Evolutionary conservation across 2,888 invertebrate genomes (phyloP).

Genomic region (Glyphotaelius pellucidus): DNA sequence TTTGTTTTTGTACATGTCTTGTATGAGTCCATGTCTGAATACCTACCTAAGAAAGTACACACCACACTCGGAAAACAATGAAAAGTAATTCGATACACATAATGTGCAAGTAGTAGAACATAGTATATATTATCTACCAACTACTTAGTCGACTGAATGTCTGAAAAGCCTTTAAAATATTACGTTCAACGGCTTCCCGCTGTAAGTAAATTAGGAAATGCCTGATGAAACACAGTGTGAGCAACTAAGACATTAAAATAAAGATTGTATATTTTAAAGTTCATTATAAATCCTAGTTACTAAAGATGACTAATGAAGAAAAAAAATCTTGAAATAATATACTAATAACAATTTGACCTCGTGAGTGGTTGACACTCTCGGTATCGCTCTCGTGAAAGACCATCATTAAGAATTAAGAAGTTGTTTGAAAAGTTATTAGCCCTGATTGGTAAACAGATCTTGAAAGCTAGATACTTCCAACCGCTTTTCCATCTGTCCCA

Average conservation of each 20-base stretch:
- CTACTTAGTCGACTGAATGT: background rate
- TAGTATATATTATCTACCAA: background rate
- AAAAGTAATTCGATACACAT: background rate
- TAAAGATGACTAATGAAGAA: no score
- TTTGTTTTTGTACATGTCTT: background rate
- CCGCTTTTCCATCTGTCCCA: no score
- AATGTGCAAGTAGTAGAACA: background rate
- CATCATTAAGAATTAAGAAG: no score
- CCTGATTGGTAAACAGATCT: no score
- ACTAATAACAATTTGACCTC: no score
- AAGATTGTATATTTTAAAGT: background rate
- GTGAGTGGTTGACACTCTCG: no score
- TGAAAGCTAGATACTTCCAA: no score
- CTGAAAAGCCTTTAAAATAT: background rate
- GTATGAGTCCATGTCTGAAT: background rate
- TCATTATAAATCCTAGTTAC: no score
- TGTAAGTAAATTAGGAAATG: background rate
- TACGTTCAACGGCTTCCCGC: background rate
- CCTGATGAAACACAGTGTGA: background rate
- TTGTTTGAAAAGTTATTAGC: no score
- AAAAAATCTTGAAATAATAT: no score
- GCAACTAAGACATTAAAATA: background rate
- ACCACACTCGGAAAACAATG: background rate
- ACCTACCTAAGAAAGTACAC: background rate
- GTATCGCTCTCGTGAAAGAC: no score